phyloP scores from a whole-genome alignment of 2,113 vertebrate species.

The Brevimyrus niger region DNA sequence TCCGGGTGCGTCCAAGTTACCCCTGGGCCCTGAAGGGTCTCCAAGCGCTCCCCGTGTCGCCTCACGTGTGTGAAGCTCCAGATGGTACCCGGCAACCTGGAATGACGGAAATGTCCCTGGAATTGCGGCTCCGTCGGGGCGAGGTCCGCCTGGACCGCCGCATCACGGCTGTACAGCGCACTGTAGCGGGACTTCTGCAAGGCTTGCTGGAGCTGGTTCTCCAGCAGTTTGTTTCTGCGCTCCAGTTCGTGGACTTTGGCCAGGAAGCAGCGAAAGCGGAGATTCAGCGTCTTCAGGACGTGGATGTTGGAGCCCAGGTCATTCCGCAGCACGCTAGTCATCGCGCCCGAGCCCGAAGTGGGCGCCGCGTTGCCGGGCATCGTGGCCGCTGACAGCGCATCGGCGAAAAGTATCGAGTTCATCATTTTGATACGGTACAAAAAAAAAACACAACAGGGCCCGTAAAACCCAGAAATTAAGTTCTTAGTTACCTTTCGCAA shows the following conservation, averaged over 20 bases:
- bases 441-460: background rate
- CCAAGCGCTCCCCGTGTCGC: constrained; percentile 68
- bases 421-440: constrained; percentile 47
- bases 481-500: background rate
- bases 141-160: constrained; percentile 69
- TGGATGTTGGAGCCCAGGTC: constrained; percentile 86
- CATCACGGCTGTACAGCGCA: constrained; percentile 63
- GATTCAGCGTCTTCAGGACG: constrained; percentile 81
- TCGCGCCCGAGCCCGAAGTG: constrained; percentile 44
- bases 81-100: constrained; percentile 74
- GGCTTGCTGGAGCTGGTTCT: constrained; percentile 71
- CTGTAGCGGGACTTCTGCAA: constrained; percentile 54
- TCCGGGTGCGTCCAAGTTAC: constrained; percentile 70
- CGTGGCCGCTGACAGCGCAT: constrained; percentile 43
- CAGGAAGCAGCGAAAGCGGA: constrained; percentile 81
- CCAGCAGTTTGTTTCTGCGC: constrained; percentile 74
- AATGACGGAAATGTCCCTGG: constrained; percentile 18
- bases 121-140: constrained; percentile 28
- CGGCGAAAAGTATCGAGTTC: constrained; percentile 73
- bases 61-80: constrained; percentile 82
- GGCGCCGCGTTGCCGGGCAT: constrained; percentile 36
- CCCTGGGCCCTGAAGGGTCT: constrained; percentile 70
- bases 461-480: background rate
- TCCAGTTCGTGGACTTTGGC: constrained; percentile 83
- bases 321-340: constrained; percentile 71